Evolutionary conservation across 2,888 invertebrate species (phyloP), one percentile per base, ranked within the genome.

Genomic region (Stomorhina lunata): DNA sequence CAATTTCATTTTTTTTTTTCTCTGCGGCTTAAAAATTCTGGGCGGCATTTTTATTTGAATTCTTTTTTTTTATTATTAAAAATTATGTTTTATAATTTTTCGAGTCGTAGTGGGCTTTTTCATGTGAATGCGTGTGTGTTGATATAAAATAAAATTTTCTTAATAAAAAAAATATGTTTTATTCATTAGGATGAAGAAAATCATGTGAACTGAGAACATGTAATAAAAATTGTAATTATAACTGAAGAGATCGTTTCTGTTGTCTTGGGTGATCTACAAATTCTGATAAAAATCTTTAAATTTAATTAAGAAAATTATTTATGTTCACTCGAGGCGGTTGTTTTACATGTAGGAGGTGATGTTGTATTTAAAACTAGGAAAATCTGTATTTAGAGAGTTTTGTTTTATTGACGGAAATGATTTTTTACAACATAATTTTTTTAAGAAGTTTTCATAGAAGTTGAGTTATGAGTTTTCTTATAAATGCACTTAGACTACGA

Each of bases 31-130:
- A 5, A 17, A 17, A 15, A 37, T 40, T 72, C 50, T 72, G 66
- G 63, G 72, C 79, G 79, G 79, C 43, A 66, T 27, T 61, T 66
- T 66, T 61, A 80, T 80, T 80, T 80, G 79, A 80, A 61, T 66
- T 73, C n/a, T n/a, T n/a, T n/a, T n/a, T n/a, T n/a, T n/a, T n/a
- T n/a, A n/a, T n/a, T n/a, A n/a, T 57, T 34, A 3, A 25, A 32
- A 57, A 45, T n/a, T 34, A 65, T 40, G 12, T 45, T 57, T 50
- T 7, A 57, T 50, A 27, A 17, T 40, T 40, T 61, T 37, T 6
- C 40, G 50, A 25, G 2, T 50, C 43, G 29, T 50, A 59, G 72
- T 79, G 66, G 72, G 72, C 22, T 79, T 50, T 66, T 55, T 37
- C 32, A 4, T 63, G 17, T 17, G 34, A 17, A 7, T 45, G 22